Conservation (phyloP, 2,113 vertebrate species). For the Aleadryas rufinucha region DNA sequence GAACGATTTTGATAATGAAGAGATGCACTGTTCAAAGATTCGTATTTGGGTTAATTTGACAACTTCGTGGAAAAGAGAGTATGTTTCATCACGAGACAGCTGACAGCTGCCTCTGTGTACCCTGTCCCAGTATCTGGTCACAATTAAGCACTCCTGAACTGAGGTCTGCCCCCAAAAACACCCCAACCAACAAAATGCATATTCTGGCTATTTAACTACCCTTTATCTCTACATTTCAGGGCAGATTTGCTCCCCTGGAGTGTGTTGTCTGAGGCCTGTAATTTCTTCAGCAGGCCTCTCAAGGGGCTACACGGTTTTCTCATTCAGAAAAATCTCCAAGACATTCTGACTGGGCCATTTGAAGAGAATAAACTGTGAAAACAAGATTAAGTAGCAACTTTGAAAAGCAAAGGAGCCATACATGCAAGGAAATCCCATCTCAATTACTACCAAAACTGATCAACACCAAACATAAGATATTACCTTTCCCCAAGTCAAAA, state of each 20-base stretch:
- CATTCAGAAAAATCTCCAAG: background rate
- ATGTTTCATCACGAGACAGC: background rate
- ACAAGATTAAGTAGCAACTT: background rate
- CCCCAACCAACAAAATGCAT: background rate
- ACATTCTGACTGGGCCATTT: background rate
- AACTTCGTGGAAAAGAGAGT: background rate
- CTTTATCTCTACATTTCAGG: background rate
- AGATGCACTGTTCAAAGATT: background rate
- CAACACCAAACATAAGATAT: background rate
- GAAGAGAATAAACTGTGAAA: background rate
- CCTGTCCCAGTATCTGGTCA: background rate
- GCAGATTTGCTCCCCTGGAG: background rate
- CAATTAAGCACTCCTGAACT: background rate
- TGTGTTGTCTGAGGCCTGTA: background rate
- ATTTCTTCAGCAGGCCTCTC: background rate
- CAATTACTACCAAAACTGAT: background rate
- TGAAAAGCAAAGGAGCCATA: background rate
- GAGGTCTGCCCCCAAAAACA: background rate
- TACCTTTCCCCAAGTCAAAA: constrained; percentile 97
- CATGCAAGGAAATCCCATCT: background rate
- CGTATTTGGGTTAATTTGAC: background rate
- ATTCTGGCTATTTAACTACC: background rate
- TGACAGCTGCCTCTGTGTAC: background rate
- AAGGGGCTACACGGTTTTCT: background rate
- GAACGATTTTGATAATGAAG: background rate